Percentiles rank a stretch among this genome's conserved stretches.
phyloP scores from a whole-genome alignment of 2,888 invertebrate species.

The Diarsia rubi region DNA sequence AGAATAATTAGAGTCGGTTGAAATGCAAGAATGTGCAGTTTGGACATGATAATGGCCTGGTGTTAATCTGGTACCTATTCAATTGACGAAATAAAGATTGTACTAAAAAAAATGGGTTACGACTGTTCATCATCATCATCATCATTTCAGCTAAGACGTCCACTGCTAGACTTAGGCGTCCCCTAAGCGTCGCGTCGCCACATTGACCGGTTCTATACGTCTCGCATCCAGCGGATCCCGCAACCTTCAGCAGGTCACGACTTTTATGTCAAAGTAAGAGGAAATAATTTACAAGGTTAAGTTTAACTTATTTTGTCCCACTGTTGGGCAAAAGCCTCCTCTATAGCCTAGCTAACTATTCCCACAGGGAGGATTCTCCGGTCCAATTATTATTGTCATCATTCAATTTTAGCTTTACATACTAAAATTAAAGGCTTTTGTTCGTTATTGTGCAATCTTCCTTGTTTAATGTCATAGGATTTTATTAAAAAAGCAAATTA shows the following conservation, averaged over 20 bases:
- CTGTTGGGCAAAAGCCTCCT: no score
- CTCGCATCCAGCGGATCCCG: no score
- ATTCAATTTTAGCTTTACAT: neutral
- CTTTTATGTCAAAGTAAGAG: neutral
- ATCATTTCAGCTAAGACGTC: no score
- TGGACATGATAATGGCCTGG: neutral
- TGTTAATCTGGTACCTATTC: neutral
- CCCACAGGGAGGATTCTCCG: no score
- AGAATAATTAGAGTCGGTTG: neutral
- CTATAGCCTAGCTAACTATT: no score
- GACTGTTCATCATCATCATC: no score
- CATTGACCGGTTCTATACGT: no score
- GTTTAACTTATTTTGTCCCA: no score
- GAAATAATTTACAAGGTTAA: neutral
- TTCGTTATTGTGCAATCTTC: neutral
- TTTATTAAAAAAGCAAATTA: neutral
- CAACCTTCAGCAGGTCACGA: no score
- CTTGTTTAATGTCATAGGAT: neutral
- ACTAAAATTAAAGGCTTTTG: neutral
- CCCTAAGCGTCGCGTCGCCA: no score
- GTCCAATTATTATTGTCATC: no score
- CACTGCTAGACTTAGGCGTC: no score
- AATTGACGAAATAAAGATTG: neutral
- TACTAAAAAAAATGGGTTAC: neutral
- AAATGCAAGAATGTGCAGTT: slow-evolving; percentile 4